phyloP scores from a whole-genome alignment of 2,888 invertebrate species.

The Cactoblastis cactorum region DNA sequence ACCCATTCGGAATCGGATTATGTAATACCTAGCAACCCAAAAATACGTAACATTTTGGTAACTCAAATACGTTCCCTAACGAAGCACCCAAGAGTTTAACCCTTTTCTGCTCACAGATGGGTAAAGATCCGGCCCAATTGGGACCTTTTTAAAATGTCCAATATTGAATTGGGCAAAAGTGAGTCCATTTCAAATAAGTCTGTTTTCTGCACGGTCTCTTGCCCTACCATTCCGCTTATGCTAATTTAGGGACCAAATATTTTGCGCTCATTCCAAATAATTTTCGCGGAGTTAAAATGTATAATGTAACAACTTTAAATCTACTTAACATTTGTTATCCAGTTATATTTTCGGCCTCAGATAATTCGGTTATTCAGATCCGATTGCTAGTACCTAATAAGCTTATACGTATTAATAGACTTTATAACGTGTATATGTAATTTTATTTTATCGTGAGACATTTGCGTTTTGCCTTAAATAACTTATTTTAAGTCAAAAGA shows the following conservation, averaged over 20 bases:
- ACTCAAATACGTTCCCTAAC: constrained; percentile 14
- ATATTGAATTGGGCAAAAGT: too few species aligned
- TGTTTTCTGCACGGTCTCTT: background rate
- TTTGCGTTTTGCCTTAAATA: too few species aligned
- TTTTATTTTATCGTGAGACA: too few species aligned
- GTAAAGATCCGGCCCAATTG: background rate
- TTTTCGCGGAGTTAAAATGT: constrained; percentile 49
- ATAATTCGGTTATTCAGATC: constrained; percentile 8
- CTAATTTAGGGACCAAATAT: constrained; percentile 62
- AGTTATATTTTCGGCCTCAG: constrained; percentile 20
- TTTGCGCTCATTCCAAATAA: constrained; percentile 65
- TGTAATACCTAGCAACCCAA: background rate
- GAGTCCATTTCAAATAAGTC: too few species aligned
- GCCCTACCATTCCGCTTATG: constrained; percentile 50
- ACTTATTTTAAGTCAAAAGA: too few species aligned
- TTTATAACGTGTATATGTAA: background rate
- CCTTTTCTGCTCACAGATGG: constrained; percentile 20
- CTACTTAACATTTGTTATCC: constrained; percentile 44
- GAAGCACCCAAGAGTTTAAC: constrained; percentile 16
- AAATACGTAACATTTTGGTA: constrained; percentile 8
- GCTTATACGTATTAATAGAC: background rate
- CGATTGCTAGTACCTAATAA: background rate
- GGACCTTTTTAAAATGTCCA: background rate
- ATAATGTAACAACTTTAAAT: constrained; percentile 54
- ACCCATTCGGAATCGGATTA: background rate